Evolutionary conservation across 2,888 invertebrate species (phyloP), one percentile per base, ranked within the genome.

Genomic region (Copidosoma aretas): DNA sequence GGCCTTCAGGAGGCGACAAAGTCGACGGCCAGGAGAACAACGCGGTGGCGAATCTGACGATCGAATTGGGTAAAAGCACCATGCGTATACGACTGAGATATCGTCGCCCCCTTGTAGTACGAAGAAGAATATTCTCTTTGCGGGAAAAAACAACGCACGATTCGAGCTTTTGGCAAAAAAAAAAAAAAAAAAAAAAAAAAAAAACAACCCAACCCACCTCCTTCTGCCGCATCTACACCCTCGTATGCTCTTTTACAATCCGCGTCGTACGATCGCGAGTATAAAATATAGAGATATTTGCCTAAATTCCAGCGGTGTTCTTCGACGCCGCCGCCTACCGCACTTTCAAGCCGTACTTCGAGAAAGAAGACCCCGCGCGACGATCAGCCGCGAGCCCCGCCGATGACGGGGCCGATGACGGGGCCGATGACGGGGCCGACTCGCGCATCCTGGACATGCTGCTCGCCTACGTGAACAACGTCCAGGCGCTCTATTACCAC

Each of bases 401-500:
- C n/a, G n/a, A n/a, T n/a, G n/a, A n/a, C n/a, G 25, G 5, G 1
- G 25, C 54, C 14, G 54, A 87, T 91, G 72, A 86, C 89, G 73
- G 10, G 14, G 43, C 43, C 17, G 12, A 2, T 3, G 86, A 88
- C 74, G 88, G 90, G 77, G n/a, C n/a, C 32, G 91, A 91, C 71
- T 85, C 85, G 15, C 88, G 89, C 77, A 82, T 93, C 56, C 85
- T 89, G 46, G 91, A 93, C 78, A 91, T 93, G 90, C 83, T 93
- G n/a, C 81, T 93, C 66, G 92, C 92, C 15, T 93, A 92, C 76
- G 87, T 92, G 75, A 93, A 93, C 81, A 91, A 90, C 75, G 90
- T 93, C 1, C 93, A 93, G 85, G 92, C 92, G 0, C 78, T 92
- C n/a, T 93, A 91, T 78, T 91, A 92, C 80, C 92, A 92, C 81